phyloP scores from a whole-genome alignment of 2,113 vertebrate species.

The Accipiter virgatus region DNA sequence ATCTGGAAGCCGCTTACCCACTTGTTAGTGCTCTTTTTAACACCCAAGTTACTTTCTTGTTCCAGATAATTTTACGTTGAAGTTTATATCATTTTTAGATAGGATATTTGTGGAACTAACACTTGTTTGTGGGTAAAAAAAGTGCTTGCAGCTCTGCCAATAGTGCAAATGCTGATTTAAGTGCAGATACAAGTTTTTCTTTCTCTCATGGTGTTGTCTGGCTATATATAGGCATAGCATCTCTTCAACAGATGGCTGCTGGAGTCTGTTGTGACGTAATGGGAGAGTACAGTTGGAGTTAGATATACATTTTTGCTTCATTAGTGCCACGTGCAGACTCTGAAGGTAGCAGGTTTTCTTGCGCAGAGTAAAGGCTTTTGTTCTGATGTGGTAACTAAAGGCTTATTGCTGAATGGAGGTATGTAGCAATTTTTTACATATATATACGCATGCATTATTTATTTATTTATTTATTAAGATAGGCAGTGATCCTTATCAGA shows the following conservation, averaged over 20 bases:
- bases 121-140: constrained; percentile 25
- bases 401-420: neutral
- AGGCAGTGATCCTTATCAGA: neutral
- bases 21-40: constrained; percentile 37
- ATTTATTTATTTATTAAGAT: neutral
- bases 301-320: neutral
- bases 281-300: neutral
- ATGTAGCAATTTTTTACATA: no score
- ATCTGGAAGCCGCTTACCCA: constrained; percentile 18
- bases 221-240: constrained; percentile 6
- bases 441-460: no score
- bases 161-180: constrained; percentile 34
- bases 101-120: neutral
- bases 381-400: neutral
- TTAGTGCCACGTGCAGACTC: neutral
- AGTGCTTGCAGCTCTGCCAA: neutral
- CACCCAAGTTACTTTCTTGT: neutral
- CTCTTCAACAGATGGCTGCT: constrained; percentile 30
- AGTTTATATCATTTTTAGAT: constrained; percentile 22
- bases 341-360: neutral
- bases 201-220: neutral
- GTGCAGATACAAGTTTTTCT: neutral
- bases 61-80: constrained; percentile 26
- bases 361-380: neutral
- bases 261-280: neutral